Evolutionary conservation across 2,113 vertebrate species (phyloP).

Genomic region (Dunckerocampus dactyliophorus): DNA sequence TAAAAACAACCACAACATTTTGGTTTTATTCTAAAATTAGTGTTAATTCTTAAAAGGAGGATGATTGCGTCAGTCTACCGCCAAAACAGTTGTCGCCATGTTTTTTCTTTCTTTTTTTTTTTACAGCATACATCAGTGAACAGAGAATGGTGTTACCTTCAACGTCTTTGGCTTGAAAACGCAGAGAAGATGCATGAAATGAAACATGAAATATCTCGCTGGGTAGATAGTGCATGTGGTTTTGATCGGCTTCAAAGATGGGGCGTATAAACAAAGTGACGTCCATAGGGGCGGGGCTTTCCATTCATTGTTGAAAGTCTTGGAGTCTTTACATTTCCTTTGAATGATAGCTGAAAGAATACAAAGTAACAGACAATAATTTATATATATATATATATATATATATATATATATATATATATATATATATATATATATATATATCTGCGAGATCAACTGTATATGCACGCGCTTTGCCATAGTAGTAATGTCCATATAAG

Average conservation of each 20-base stretch:
- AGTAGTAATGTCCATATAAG: conserved; percentile 38
- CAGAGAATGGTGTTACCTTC: conserved; percentile 32
- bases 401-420: too few relatives aligned
- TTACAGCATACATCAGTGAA: not conserved
- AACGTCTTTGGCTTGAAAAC: not conserved
- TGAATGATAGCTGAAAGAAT: not conserved
- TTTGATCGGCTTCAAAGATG: conserved; percentile 1
- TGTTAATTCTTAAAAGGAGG: conserved; percentile 3
- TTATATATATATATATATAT: too few relatives aligned
- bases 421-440: too few relatives aligned
- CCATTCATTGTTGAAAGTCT: conserved; percentile 24
- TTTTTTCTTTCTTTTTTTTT: not conserved
- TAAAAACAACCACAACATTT: not conserved
- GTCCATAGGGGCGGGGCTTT: not conserved
- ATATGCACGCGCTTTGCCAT: not conserved
- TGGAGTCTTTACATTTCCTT: not conserved
- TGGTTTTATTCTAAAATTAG: not conserved
- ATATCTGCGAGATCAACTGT: not conserved
- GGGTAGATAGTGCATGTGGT: not conserved
- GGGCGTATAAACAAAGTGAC: conserved; percentile 28
- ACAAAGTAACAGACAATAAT: not conserved
- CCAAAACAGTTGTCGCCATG: not conserved
- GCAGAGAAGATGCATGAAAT: not conserved
- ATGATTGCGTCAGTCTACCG: conserved; percentile 54
- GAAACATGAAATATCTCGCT: conserved; percentile 37